These are phyloP conservation scores for Spea bombifrons DNA, from an alignment of 2,113 vertebrate genomes.

Conservation along the genomic window DNA sequence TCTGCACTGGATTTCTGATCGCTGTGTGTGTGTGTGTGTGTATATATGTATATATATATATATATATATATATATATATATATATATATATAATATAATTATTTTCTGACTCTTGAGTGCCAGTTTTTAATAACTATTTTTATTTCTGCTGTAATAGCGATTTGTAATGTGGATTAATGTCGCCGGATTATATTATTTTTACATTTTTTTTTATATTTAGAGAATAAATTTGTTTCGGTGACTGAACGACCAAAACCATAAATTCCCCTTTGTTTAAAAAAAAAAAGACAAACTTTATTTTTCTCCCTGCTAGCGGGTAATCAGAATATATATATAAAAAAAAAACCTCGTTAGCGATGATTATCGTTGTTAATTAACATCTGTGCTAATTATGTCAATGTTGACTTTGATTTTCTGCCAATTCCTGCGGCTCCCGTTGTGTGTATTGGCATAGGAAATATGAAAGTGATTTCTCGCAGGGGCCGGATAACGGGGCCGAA, in stretches of 20 bases:
- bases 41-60: no score
- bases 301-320: constrained; percentile 9
- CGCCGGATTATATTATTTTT: no score
- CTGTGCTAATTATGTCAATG: constrained; percentile 39
- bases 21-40: no score
- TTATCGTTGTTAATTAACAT: constrained; percentile 44
- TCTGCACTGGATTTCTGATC: no score
- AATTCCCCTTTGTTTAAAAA: constrained; percentile 7
- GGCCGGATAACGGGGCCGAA: neutral
- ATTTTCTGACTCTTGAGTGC: no score
- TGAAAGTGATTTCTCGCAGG: constrained; percentile 20
- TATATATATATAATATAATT: no score
- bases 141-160: no score
- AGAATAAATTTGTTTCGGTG: no score
- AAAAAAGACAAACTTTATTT: constrained; percentile 1
- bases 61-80: no score
- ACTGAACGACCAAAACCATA: neutral
- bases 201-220: no score
- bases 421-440: constrained; percentile 7
- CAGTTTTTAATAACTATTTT: no score
- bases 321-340: constrained; percentile 19
- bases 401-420: constrained; percentile 39
- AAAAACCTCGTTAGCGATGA: constrained; percentile 11
- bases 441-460: constrained; percentile 26
- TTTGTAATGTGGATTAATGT: no score